phyloP scores from a whole-genome alignment of 2,888 invertebrate species.

The Campoplex nolae region DNA sequence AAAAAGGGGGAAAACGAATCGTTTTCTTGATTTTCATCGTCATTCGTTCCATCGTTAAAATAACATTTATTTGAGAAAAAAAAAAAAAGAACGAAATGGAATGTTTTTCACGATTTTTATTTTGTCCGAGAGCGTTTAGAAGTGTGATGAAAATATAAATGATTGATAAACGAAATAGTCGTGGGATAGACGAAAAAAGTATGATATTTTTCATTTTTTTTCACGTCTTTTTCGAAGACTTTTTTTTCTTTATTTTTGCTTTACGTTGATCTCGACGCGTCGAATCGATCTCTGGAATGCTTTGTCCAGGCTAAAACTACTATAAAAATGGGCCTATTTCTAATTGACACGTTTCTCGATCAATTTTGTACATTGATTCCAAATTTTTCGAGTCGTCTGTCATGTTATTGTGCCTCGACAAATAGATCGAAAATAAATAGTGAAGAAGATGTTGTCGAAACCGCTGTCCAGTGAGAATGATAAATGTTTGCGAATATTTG shows the following conservation, averaged over 20 bases:
- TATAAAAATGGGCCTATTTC: slow-evolving; percentile 15
- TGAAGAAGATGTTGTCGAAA: slow-evolving; percentile 24
- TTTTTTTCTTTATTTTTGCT: slow-evolving; percentile 2
- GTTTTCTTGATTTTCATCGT: slow-evolving; percentile 1
- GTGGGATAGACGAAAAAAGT: not conserved
- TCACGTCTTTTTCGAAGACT: not conserved
- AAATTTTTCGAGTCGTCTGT: slow-evolving; percentile 18
- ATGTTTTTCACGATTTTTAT: not conserved
- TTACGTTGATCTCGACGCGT: slow-evolving; percentile 58
- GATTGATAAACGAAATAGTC: not conserved
- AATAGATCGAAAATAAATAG: slow-evolving; percentile 26
- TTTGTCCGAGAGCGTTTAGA: not conserved
- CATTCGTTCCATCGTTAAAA: not conserved
- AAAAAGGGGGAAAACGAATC: not conserved
- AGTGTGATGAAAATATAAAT: not conserved
- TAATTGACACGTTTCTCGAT: not conserved
- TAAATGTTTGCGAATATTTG: slow-evolving; percentile 21
- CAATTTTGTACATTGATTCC: not conserved
- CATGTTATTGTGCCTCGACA: slow-evolving; percentile 34
- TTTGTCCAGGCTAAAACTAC: not conserved
- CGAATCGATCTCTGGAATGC: slow-evolving; percentile 39
- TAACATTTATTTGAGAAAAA: not conserved
- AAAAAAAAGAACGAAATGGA: too few species aligned
- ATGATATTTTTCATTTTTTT: slow-evolving; percentile 9
- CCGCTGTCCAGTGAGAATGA: slow-evolving; percentile 37